Evolutionary conservation across 2,797 vertebrate genomes (phyloP).

Genomic region (Sebastes matsubarae): DNA sequence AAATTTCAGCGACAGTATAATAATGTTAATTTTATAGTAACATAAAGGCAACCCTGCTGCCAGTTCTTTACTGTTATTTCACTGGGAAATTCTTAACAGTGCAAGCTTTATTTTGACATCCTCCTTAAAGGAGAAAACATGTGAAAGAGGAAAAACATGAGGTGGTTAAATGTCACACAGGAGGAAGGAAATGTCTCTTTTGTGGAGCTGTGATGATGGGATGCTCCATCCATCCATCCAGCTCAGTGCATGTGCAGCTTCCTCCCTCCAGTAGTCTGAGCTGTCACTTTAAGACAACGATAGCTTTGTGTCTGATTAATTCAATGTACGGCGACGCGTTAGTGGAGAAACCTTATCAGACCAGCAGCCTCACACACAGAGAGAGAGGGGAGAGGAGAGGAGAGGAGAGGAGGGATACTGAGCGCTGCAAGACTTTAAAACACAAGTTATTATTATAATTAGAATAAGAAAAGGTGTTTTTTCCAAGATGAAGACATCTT

Average conservation of each 20-base stretch:
- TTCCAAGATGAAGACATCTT: constrained; percentile 56
- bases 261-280: neutral
- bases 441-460: neutral
- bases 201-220: constrained; percentile 21
- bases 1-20: no score
- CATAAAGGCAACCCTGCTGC: no score
- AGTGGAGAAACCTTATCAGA: constrained; percentile 71
- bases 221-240: constrained; percentile 21
- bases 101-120: no score
- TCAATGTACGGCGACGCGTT: constrained; percentile 79
- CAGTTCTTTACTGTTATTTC: no score
- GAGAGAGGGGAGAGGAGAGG: neutral
- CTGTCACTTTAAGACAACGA: constrained; percentile 84
- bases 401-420: constrained; percentile 1
- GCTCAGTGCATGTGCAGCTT: constrained; percentile 5
- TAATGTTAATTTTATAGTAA: no score
- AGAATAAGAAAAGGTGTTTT: neutral
- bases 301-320: constrained; percentile 77
- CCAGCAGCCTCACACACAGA: constrained; percentile 28
- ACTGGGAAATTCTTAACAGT: no score
- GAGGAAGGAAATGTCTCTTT: neutral
- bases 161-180: constrained; percentile 3
- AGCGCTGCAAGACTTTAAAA: neutral
- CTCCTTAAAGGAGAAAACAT: no score
- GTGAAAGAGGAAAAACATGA: neutral